Base-by-base conservation (phyloP, 2,113 vertebrate genomes). In the Thinocorus orbignyianus region DNA sequence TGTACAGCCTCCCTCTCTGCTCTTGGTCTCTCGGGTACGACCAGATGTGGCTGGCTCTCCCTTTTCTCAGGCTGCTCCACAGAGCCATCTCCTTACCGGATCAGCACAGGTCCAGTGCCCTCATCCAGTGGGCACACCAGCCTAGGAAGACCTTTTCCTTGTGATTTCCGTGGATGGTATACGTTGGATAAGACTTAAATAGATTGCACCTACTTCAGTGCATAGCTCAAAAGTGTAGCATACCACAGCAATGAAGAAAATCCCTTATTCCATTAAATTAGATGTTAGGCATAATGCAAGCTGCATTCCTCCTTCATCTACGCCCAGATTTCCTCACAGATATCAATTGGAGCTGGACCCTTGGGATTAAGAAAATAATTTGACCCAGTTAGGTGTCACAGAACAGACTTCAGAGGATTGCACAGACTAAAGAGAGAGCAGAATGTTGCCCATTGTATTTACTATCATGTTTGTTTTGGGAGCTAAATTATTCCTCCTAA, bases 401-500 rank as follows among this genome's bases (percentile, higher is more conserved):
- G 57, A 92, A 91, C 51, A 86, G 68, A 48, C 51, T 86, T 81
- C 28, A 30, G 77, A 58, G 82, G 24, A 74, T 79, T 84, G 33
- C 69, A 86, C 5, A 66, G 82, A 31, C 70, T 93, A 60, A 84
- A 83, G 83, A 74, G 81, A 60, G 16, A 95, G 85, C 55, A 93
- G 79, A 93, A 88, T 68, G 80, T 54, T 90, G 89, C 94, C 85
- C 88, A 81, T 81, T 92, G 85, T 93, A 95, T 95, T 96, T 96
- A 96, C 93, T 96, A 94, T 78, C 57, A 60, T 95, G 82, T 96
- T 96, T 96, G 89, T 95, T 96, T 95, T 79, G 82, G 90, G 81
- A 97, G 84, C 88, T 97, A 93, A 97, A 93, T 95, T 92, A 97
- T 96, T 95, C 92, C 76, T 96, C 41, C 83, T 95, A 96, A 93